Evolutionary conservation across 2,113 vertebrate species (phyloP), one percentile per base, ranked within the genome.

Genomic region (Tragelaphus buxtoni): DNA sequence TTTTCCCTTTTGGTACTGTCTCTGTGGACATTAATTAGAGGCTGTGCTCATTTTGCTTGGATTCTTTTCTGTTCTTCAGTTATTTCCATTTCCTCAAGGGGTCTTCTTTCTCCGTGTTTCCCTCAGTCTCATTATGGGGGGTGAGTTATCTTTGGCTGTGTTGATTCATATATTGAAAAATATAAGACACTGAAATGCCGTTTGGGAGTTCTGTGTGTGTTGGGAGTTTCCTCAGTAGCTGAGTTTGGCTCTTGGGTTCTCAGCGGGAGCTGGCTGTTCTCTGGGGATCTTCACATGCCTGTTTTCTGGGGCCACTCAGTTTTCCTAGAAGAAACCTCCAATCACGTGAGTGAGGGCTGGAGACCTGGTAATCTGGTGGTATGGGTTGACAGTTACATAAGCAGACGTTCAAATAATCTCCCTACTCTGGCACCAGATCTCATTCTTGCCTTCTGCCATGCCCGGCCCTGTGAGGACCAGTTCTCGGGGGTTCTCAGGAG

Each of bases 31-130:
- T 88, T 53, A 91, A 74, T 65, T 53, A 60, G 28, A 87, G 20
- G 20, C 14, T 55, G 42, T 22, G 55, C 45, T 72, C 49, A 22
- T 90, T 90, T 95, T 82, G 87, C 42, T 47, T 82, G 47, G 28
- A 30, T 87, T 90, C 53, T 77, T 93, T 82, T 81, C 92, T 79
- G 32, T 72, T 79, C 17, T 65, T 88, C 2, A 11, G 7, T 56
- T 81, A 91, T 86, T 91, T 89, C 61, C 55, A 32, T 63, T 76
- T 90, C 69, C 92, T 88, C 26, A 1, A 1, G 47, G 56, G 83
- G 55, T 58, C 28, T 79, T n/a, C 53, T 85, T 91, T 69, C 77
- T 88, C 85, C 94, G 74, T 26, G 58, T 94, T 80, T 85, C 79
- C 42, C 51, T 94, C 28, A 2, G 32, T 47, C 53, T 91, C 72